Percentiles rank a stretch among this genome's conserved stretches.
Evolutionary conservation across 1,140 invertebrate genomes (phyloP).

Genomic region (Contarinia nasturtii): DNA sequence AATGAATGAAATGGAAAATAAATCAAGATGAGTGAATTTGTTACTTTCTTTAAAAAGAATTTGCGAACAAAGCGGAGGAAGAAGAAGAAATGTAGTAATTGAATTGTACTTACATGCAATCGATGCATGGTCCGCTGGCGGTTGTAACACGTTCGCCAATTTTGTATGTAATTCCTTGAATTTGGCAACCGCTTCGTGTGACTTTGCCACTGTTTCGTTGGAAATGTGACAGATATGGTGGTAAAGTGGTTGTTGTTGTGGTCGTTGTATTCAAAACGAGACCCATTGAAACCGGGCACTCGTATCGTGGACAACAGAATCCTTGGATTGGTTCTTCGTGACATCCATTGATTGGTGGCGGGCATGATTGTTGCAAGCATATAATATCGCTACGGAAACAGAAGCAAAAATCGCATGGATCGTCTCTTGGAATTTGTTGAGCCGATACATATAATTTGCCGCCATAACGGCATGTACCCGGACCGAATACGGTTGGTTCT

Average conservation of each 20-base stretch:
- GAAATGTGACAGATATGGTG: constrained; percentile 65
- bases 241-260: constrained; percentile 69
- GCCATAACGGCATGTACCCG: constrained; percentile 76
- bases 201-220: constrained; percentile 55
- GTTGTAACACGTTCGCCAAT: constrained; percentile 65
- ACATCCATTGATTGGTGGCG: constrained; percentile 76
- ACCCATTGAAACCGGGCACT: constrained; percentile 75
- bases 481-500: constrained; percentile 54
- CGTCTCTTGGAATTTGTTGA: constrained; percentile 81
- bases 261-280: constrained; percentile 57
- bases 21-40: no score
- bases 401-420: constrained; percentile 93
- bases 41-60: not conserved
- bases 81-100: not conserved
- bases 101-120: constrained; percentile 53
- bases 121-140: constrained; percentile 74
- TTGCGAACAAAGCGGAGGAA: not conserved
- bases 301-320: constrained; percentile 87
- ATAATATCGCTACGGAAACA: constrained; percentile 92
- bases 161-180: constrained; percentile 60
- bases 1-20: no score
- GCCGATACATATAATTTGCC: constrained; percentile 84
- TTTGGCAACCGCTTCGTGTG: constrained; percentile 58
- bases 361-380: constrained; percentile 85
- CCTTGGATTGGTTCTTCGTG: constrained; percentile 78